Evolutionary conservation across 1,140 invertebrate species (phyloP).

Genomic region (Drosophila asahinai): DNA sequence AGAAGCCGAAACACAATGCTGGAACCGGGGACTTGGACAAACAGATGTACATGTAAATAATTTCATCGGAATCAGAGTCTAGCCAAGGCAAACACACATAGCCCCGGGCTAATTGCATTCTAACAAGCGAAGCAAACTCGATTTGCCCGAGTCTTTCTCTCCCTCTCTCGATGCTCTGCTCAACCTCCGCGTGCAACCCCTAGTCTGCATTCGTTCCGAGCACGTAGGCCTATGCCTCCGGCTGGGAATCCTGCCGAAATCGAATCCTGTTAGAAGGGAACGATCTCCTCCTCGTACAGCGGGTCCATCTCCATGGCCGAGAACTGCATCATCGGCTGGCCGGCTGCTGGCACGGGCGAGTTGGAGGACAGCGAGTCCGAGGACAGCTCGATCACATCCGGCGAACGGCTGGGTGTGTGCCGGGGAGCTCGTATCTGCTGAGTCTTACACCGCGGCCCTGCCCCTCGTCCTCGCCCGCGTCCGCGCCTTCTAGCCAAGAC

Average conservation of each 20-base stretch:
- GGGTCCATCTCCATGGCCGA: conserved; percentile 57
- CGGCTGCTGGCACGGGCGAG: conserved; percentile 9
- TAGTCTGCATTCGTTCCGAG: conserved; percentile 65
- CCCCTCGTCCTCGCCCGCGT: conserved; percentile 9
- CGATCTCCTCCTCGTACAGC: conserved; percentile 72
- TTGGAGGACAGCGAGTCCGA: conserved; percentile 63
- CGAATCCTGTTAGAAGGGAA: conserved; percentile 47
- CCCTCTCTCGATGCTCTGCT: neutral
- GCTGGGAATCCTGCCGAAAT: conserved; percentile 10
- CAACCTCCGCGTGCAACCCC: conserved; percentile 51
- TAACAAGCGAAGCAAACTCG: conserved; percentile 81
- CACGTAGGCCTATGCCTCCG: conserved; percentile 54
- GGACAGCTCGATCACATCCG: conserved; percentile 71
- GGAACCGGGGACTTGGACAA: conserved; percentile 26
- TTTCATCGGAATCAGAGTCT: conserved; percentile 57
- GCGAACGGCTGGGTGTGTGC: conserved; percentile 1
- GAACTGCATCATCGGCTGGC: conserved; percentile 6
- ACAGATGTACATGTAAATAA: conserved; percentile 62
- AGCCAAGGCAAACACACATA: conserved; percentile 65
- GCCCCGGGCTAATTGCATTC: conserved; percentile 80
- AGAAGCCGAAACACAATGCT: conserved; percentile 25
- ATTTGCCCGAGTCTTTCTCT: conserved; percentile 53
- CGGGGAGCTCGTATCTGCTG: neutral
- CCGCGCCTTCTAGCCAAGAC: conserved; percentile 2
- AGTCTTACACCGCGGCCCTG: conserved; percentile 4